Base-by-base conservation (phyloP, 2,888 invertebrate species). In the Cheilosia vulpina region DNA sequence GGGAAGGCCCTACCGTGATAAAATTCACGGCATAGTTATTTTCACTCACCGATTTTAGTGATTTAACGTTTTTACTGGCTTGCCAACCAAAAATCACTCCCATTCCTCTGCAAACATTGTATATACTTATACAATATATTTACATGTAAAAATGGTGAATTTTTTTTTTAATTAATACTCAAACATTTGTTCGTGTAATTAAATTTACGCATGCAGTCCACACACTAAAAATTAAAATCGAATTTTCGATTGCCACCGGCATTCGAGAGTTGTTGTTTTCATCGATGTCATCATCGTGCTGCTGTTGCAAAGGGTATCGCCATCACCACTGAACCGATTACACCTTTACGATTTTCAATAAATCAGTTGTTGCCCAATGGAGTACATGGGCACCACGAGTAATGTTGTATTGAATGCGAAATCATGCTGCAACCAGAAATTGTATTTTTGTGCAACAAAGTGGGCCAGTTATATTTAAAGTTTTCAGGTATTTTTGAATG, bases 131-230 rank as follows among this genome's bases (percentile, higher is more conserved):
- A 43, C n/a, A 15, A 9, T 45, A 7, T 27, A 6, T 4, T 1
- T 43, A 38, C 38, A 13, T 11, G 3, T 11, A 2, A 41, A 21
- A 19, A 15, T 21, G 13, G 15, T 2, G 13, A 24, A 3, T 13
- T 55, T 31, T 41, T 17, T 58, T 57, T 52, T 60, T 65, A 65
- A 58, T 81, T 71, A 71, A 81, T 60, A 66, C 76, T 47, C 76
- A 71, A 82, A 82, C 71, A 82, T 82, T 76, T 76, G 76, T 71
- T 71, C 71, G 60, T 82, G 65, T 71, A 76, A 82, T 82, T 82
- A 76, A 82, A 71, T 76, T 76, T 71, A 66, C 76, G 66, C 71
- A 82, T 76, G 65, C 71, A 60, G 52, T 45, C 31, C 43, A 50
- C 38, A 24, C 9, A 24, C 65, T 45, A 41, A 72, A 72, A 41